phyloP scores from a whole-genome alignment of 2,797 vertebrate genomes.

The Trachurus trachurus region DNA sequence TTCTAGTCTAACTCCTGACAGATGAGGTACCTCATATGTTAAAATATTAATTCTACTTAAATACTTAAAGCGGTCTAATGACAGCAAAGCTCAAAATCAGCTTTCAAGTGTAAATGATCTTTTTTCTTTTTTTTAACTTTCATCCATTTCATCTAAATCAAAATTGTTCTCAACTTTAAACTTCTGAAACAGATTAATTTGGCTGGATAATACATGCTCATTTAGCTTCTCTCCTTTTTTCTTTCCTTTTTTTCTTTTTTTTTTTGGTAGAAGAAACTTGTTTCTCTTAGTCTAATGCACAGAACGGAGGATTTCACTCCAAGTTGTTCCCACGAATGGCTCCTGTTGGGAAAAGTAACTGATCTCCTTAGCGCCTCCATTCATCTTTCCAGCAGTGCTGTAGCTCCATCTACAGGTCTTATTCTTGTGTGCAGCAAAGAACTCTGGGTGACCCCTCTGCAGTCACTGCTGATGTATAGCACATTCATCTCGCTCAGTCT shows the following conservation, averaged over 20 bases:
- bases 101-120: conserved; percentile 87
- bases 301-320: conserved; percentile 79
- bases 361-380: conserved; percentile 50
- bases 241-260: conserved; percentile 36
- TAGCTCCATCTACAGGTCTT: conserved; percentile 88
- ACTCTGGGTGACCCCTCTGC: conserved; percentile 88
- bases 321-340: conserved; percentile 79
- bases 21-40: conserved; percentile 81
- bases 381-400: conserved; percentile 77
- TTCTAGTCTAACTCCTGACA: conserved; percentile 82
- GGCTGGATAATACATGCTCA: conserved; percentile 68
- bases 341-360: conserved; percentile 74
- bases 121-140: conserved; percentile 64
- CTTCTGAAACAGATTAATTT: conserved; percentile 79
- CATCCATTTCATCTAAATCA: conserved; percentile 77
- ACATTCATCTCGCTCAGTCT: conserved; percentile 85
- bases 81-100: conserved; percentile 84
- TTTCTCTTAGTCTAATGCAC: conserved; percentile 67
- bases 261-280: conserved; percentile 54
- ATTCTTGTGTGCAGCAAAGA: conserved; percentile 76
- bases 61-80: conserved; percentile 86
- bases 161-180: conserved; percentile 78
- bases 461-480: conserved; percentile 86
- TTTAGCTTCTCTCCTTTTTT: conserved; percentile 54
- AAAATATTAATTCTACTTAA: conserved; percentile 89